Evolutionary conservation across 2,113 vertebrate species (phyloP).

Genomic region (Oceanites oceanicus): DNA sequence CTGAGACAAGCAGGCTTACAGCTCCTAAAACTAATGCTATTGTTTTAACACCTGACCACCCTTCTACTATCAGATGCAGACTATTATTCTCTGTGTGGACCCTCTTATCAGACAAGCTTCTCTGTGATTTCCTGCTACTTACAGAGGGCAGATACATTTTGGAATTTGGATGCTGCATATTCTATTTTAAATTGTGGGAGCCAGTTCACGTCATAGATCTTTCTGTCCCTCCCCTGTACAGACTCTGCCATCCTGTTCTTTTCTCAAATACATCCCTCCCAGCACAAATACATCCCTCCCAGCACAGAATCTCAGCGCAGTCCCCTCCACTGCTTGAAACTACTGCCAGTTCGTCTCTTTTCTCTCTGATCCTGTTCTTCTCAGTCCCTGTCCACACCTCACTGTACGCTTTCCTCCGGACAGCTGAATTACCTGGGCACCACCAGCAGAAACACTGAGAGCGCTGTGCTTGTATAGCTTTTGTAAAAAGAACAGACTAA

Average conservation of each 20-base stretch:
- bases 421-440: background rate
- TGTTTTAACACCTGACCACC: background rate
- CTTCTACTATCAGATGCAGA: background rate
- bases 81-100: rapidly evolving
- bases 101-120: background rate
- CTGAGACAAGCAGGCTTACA: background rate
- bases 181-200: background rate
- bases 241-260: background rate
- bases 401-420: background rate
- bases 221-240: too few species aligned
- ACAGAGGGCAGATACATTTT: background rate
- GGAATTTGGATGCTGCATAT: background rate
- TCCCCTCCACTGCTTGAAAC: background rate
- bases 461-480: background rate
- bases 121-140: background rate
- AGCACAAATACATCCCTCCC: background rate
- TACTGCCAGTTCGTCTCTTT: background rate
- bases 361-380: background rate
- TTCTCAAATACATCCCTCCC: background rate
- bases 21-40: background rate
- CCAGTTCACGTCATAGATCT: background rate
- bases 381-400: background rate
- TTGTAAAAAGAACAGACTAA: background rate
- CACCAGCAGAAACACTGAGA: background rate
- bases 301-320: background rate